Conservation (phyloP, 2,888 invertebrate genomes). For the Meteorus colon region DNA sequence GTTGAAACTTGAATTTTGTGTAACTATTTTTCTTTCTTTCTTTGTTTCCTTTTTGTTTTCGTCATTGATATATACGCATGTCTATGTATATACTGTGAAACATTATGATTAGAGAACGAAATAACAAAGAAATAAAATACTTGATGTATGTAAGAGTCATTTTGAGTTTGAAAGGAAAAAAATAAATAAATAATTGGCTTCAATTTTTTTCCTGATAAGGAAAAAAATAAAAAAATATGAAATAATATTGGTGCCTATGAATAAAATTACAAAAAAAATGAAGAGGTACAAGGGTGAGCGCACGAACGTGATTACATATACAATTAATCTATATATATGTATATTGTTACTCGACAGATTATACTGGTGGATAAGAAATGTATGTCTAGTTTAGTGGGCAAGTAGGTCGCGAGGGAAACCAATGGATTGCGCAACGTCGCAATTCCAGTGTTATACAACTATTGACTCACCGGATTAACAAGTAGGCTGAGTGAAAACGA, state of each 20-base stretch:
- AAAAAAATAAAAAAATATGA: not conserved
- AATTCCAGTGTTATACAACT: slow-evolving; percentile 73
- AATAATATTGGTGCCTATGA: not conserved
- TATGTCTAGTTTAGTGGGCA: slow-evolving; percentile 74
- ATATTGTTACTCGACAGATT: slow-evolving; percentile 42
- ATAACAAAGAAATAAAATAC: not conserved
- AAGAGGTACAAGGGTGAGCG: not conserved
- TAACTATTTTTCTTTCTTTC: too few relatives aligned
- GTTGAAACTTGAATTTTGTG: not conserved
- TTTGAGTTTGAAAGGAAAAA: not conserved
- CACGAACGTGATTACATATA: not conserved
- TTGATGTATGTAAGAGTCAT: not conserved
- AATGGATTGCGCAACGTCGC: slow-evolving; percentile 69
- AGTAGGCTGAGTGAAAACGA: slow-evolving; percentile 73
- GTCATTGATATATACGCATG: not conserved
- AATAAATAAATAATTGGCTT: not conserved
- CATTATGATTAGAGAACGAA: not conserved
- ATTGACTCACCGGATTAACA: slow-evolving; percentile 74
- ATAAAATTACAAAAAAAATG: not conserved
- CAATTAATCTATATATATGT: not conserved
- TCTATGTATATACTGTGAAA: not conserved
- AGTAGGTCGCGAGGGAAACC: slow-evolving; percentile 73
- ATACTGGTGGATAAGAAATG: slow-evolving; percentile 69
- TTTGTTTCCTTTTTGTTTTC: too few relatives aligned
- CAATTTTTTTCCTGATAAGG: not conserved